Base-by-base conservation (phyloP, 2,797 vertebrate species). In the Hafferia zeledoni region DNA sequence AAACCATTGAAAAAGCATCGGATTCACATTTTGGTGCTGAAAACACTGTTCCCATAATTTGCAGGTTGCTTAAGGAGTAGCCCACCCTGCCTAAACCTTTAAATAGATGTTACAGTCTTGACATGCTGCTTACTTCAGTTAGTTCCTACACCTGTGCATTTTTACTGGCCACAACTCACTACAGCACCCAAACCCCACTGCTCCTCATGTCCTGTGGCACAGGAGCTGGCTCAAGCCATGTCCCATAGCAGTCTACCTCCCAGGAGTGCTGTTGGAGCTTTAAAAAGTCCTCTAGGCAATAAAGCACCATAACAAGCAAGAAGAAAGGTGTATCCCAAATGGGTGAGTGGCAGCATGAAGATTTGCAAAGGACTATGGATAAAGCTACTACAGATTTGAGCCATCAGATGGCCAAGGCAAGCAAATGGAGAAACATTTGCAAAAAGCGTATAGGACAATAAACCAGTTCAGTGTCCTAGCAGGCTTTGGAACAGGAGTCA, bases 401-500 rank as follows among this genome's bases (percentile, higher is more conserved):
- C 49, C 31, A 12, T 82, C n/a, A 18, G 59, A 57, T 49, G 0
- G 0, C 63, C 49, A 27, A 55, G 56, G 44, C 77, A 33, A 70
- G 77, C 44, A 69, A 74, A 91, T 63, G 39, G 44, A 81, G 64
- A 83, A 69, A 17, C 24, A 5, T 49, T 90, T 69, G 39, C 76
- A 76, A 31, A 72, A 69, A 82, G 55, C 74, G 60, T 53, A 28
- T 46, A 80, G 71, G 71, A 74, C 55, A 83, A 47, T 74, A 87
- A 94, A 90, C 71, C 75, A 77, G 90, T 93, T 95, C 87, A 1
- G 70, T 87, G 91, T 74, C 75, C 91, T 92, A 70, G 78, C 30
- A 67, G 83, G 33, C 90, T 76, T 86, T 52, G 63, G 31, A 71
- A 63, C 6, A 7, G 56, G 56, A 47, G 56, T 81, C 70, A 63